Conservation (phyloP, 2,797 vertebrate genomes). For the Oryzias sinensis region DNA sequence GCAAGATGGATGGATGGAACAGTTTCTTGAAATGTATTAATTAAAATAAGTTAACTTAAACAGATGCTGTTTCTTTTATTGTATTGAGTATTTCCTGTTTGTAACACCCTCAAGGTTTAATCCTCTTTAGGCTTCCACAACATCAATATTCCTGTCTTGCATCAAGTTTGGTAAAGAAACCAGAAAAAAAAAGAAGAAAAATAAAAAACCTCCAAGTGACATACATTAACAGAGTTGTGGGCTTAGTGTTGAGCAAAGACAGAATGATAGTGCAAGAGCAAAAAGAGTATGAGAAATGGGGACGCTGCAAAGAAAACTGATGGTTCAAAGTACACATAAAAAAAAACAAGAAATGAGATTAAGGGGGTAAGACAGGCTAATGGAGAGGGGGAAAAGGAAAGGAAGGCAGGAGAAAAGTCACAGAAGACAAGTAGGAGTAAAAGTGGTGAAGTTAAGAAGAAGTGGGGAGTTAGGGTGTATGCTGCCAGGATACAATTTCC, state of each 20-base stretch:
- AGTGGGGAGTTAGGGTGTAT: slow-evolving; percentile 75
- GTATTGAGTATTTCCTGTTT: too few relatives aligned
- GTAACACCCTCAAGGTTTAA: not conserved
- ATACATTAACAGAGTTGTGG: slow-evolving; percentile 28
- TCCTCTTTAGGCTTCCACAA: not conserved
- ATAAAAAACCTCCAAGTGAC: slow-evolving; percentile 30
- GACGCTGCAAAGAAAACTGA: not conserved
- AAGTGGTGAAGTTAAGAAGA: slow-evolving; percentile 38
- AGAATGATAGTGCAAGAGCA: slow-evolving; percentile 23
- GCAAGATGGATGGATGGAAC: too few relatives aligned
- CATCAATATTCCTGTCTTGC: slow-evolving; percentile 6
- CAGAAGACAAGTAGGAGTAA: slow-evolving; percentile 32
- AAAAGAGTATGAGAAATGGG: slow-evolving; percentile 1
- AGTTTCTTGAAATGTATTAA: too few relatives aligned
- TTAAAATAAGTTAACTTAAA: too few relatives aligned
- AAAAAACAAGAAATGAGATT: not conserved
- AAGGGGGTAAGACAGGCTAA: slow-evolving; percentile 7
- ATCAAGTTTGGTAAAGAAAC: slow-evolving; percentile 26
- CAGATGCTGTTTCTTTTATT: too few relatives aligned
- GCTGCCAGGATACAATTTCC: slow-evolving; percentile 78
- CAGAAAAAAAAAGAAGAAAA: slow-evolving; percentile 43
- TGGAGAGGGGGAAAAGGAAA: slow-evolving; percentile 17
- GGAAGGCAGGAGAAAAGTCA: slow-evolving; percentile 9
- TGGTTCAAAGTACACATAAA: slow-evolving; percentile 3
- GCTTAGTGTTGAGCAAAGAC: slow-evolving; percentile 28